Evolutionary conservation across 2,113 vertebrate genomes (phyloP), one percentile per base, ranked within the genome.

Genomic region (Lophotis ruficrista): DNA sequence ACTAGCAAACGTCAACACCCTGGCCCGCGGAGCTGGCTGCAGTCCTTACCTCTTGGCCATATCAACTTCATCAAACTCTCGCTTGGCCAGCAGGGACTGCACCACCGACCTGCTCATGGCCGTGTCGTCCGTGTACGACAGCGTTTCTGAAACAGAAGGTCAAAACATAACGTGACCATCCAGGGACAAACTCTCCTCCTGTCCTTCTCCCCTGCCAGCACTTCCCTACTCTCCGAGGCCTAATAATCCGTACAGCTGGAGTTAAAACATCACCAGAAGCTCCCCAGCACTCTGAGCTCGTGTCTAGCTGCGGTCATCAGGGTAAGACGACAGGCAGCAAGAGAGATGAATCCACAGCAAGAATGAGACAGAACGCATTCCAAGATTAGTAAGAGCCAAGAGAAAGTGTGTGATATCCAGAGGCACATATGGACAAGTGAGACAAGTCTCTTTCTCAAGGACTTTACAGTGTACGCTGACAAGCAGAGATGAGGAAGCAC

Each of bases 41-140:
- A 9, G 25, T 45, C 45, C 97, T 98, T 94, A 99, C 99, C 99
- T 99, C 97, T 97, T 98, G 93, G 99, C 99, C 98, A 99, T 99
- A 97, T 99, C 99, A 62, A 98, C 98, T 90, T 99, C 99, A 70
- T 99, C 99, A 28, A 99, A 99, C 48, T 98, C 98, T 17, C 95
- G 81, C 86, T 98, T 98, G 93, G 98, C 98, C 60, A 99, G 98
- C 33, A 99, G 98, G 48, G 99, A 99, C 93, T 98, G 98, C 95
- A 99, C 98, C 93, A 99, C 97, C n/a, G 99, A 99, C 76, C 99
- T 98, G 31, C 99, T 97, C 99, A 99, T 99, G 41, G 99, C 99
- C 0, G 99, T 99, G 97, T 99, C 99, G 0, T 99, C 99, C 17
- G 99, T 99, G 97, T 99, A 99, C 10, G 97, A 98, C 50, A 99